Percentiles rank a stretch among this genome's conserved stretches.
These are phyloP conservation scores for Palaemon carinicauda DNA, from an alignment of 1,140 invertebrate species.

Conservation along the genomic window DNA sequence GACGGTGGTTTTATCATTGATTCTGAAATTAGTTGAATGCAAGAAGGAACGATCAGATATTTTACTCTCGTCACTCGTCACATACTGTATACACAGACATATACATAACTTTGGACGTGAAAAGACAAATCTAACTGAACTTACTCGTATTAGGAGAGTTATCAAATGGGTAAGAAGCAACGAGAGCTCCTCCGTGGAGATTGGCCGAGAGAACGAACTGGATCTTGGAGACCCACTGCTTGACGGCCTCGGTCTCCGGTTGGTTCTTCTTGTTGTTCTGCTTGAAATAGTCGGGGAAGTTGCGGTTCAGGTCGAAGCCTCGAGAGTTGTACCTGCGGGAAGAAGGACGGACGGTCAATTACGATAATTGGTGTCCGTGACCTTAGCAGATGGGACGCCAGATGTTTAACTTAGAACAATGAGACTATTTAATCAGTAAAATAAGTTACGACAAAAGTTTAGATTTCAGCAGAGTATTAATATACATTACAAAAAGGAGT, in stretches of 20 bases:
- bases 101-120: too few species aligned
- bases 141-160: conserved; percentile 91
- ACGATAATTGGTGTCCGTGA: too few species aligned
- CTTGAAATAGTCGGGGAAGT: conserved; percentile 93
- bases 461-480: too few species aligned
- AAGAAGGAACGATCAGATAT: too few species aligned
- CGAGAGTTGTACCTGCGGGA: conserved; percentile 79
- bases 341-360: neutral
- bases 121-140: conserved; percentile 60
- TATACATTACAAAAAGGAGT: too few species aligned
- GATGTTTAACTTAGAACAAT: too few species aligned
- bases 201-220: conserved; percentile 92
- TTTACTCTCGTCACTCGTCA: too few species aligned
- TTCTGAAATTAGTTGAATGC: neutral
- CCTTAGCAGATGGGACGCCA: neutral
- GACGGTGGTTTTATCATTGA: too few species aligned
- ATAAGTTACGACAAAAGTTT: too few species aligned
- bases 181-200: conserved; percentile 89
- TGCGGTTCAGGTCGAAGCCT: conserved; percentile 88
- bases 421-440: too few species aligned
- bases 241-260: conserved; percentile 93
- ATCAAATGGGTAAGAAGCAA: conserved; percentile 92
- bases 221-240: conserved; percentile 90
- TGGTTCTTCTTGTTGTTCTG: conserved; percentile 83
- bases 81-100: too few species aligned